Evolutionary conservation across 2,888 invertebrate species (phyloP).

Genomic region (Ptilodon capucinus): DNA sequence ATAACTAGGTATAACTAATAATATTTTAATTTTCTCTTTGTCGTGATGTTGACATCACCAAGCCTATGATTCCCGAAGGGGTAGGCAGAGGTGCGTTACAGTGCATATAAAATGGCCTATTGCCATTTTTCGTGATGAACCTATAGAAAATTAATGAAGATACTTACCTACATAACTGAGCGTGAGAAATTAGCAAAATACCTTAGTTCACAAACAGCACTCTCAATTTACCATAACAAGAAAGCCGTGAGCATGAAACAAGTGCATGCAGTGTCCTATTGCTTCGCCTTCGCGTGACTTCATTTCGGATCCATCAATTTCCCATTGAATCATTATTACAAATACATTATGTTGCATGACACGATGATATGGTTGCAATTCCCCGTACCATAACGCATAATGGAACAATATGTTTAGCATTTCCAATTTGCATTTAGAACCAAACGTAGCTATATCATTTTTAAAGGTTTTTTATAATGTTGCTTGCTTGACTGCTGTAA

Average conservation of each 20-base stretch:
- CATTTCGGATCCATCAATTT: slow-evolving; percentile 26
- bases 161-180: background rate
- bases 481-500: too few species aligned
- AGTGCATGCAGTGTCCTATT: slow-evolving; percentile 12
- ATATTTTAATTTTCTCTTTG: too few species aligned
- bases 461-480: too few species aligned
- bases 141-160: background rate
- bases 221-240: background rate
- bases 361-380: slow-evolving; percentile 27
- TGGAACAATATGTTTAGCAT: slow-evolving; percentile 29
- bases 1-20: too few species aligned
- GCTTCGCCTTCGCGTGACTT: slow-evolving; percentile 30
- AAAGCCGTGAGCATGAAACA: background rate
- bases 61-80: too few species aligned
- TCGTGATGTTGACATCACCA: too few species aligned
- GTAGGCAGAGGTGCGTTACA: too few species aligned
- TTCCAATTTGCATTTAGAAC: slow-evolving; percentile 49
- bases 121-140: too few species aligned
- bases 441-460: slow-evolving; percentile 36
- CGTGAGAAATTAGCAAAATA: background rate
- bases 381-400: slow-evolving; percentile 22
- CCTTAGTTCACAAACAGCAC: background rate
- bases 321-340: slow-evolving; percentile 17
- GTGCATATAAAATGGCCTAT: too few species aligned
- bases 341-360: slow-evolving; percentile 24